Evolutionary conservation across 2,113 vertebrate genomes (phyloP).

Genomic region (Tetrax tetrax): DNA sequence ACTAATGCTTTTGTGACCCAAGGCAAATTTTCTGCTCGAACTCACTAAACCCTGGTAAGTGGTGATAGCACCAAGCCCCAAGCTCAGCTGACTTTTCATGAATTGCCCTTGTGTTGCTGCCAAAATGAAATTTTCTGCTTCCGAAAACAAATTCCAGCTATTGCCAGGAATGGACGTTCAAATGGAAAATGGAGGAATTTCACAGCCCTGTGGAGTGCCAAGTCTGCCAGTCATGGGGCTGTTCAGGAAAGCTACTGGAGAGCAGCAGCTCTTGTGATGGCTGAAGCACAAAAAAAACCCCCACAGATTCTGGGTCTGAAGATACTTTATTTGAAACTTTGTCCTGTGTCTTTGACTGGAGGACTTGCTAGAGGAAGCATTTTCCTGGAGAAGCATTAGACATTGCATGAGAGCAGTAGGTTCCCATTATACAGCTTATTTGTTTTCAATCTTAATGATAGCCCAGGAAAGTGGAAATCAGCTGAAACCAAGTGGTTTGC

Average conservation of each 20-base stretch:
- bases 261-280: background rate
- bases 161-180: background rate
- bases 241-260: background rate
- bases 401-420: background rate
- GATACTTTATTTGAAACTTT: background rate
- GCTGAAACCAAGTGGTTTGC: background rate
- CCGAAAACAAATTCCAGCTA: conserved; percentile 10
- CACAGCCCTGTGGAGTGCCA: background rate
- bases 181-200: background rate
- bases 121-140: conserved; percentile 1
- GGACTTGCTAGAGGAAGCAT: background rate
- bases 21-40: background rate
- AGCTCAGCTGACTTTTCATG: background rate
- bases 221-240: background rate
- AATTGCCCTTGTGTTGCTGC: background rate
- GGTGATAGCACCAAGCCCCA: background rate
- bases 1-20: background rate
- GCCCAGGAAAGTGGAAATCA: background rate
- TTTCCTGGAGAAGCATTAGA: background rate
- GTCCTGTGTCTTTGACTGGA: background rate
- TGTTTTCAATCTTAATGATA: background rate
- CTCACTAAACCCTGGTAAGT: background rate
- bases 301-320: background rate
- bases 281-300: background rate
- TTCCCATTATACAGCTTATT: background rate